phyloP scores from a whole-genome alignment of 1,140 invertebrate genomes.

The Pogonomyrmex barbatus region DNA sequence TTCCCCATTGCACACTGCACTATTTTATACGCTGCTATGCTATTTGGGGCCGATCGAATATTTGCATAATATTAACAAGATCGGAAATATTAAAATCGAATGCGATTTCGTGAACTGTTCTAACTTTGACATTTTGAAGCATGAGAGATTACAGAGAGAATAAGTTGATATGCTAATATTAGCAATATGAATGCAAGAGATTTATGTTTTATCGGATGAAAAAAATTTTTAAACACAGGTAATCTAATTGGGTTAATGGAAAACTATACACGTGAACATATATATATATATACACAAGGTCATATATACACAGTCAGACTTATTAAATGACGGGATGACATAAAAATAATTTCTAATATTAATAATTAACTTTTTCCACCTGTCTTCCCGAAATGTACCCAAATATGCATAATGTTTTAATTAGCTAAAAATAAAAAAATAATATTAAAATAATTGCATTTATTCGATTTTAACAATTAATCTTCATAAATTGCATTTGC shows the following conservation, averaged over 20 bases:
- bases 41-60: background rate
- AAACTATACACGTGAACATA: background rate
- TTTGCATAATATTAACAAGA: background rate
- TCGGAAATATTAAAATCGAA: background rate
- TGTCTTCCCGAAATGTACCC: background rate
- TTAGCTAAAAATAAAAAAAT: background rate
- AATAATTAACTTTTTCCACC: background rate
- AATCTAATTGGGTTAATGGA: conserved; percentile 42
- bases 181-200: background rate
- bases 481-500: background rate
- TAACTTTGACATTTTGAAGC: background rate
- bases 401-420: background rate
- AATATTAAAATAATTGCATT: background rate
- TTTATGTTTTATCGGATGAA: background rate
- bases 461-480: background rate
- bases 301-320: background rate
- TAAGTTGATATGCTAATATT: background rate
- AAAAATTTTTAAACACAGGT: background rate
- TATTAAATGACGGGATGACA: background rate
- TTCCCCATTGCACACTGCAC: background rate
- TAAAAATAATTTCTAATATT: background rate
- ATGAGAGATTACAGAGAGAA: background rate
- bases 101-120: background rate
- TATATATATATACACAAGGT: background rate
- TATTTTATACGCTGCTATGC: background rate